phyloP scores from a whole-genome alignment of 2,797 vertebrate genomes.

The Sebastes steindachneri region DNA sequence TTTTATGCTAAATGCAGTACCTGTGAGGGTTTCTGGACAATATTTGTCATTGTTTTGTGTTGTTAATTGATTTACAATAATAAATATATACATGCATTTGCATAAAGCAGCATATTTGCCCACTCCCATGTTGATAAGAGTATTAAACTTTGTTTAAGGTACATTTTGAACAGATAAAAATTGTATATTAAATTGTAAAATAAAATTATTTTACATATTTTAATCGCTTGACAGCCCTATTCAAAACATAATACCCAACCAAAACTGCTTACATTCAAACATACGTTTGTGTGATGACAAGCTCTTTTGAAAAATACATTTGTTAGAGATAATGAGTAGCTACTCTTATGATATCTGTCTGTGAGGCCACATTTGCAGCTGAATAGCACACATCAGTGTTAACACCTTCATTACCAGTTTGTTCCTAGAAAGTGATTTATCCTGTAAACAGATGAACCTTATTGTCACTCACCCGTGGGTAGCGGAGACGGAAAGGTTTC shows the following conservation, averaged over 20 bases:
- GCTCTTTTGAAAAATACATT: neutral
- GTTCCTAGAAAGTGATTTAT: neutral
- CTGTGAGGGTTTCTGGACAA: no score
- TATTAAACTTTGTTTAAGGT: no score
- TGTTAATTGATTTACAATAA: no score
- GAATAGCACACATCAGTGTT: neutral
- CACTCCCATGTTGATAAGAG: no score
- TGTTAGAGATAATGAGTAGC: neutral
- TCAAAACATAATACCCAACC: neutral
- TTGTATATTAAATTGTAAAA: no score
- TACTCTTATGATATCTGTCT: neutral
- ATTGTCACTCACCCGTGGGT: slow-evolving; percentile 79
- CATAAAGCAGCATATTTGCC: no score
- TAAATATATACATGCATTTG: no score
- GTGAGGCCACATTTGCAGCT: neutral
- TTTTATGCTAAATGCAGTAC: no score
- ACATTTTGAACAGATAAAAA: no score
- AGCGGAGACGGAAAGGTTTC: slow-evolving; percentile 82
- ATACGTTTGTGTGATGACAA: neutral
- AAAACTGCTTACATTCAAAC: neutral
- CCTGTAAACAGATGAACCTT: neutral
- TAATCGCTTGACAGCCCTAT: neutral
- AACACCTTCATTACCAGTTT: neutral
- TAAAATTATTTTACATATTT: no score
- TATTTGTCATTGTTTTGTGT: no score